These are phyloP conservation scores for Busseola fusca DNA, from an alignment of 2,888 invertebrate genomes.

Conservation along the genomic window DNA sequence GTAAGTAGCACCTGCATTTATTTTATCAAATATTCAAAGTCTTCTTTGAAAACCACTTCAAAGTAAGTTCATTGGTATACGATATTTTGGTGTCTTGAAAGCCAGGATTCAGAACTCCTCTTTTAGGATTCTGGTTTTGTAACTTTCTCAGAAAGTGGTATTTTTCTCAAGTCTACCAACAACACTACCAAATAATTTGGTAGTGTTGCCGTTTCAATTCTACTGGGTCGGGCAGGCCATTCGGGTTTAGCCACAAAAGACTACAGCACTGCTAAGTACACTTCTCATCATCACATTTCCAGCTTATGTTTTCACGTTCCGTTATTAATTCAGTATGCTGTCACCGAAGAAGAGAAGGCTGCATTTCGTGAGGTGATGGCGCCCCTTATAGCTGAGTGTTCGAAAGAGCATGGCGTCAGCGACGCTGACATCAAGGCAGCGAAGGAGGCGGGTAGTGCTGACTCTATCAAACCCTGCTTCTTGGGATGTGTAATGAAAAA, in stretches of 20 bases:
- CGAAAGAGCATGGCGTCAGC: constrained; percentile 53
- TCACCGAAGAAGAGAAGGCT: constrained; percentile 56
- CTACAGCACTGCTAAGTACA: neutral
- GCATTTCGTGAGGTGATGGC: constrained; percentile 37
- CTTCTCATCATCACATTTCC: neutral
- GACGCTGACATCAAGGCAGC: constrained; percentile 55
- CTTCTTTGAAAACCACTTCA: neutral
- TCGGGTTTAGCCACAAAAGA: neutral
- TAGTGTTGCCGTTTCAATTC: neutral
- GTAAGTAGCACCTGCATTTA: constrained; percentile 45
- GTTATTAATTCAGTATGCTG: constrained; percentile 39
- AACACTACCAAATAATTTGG: too few relatives aligned
- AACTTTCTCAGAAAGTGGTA: neutral
- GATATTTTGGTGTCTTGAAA: neutral
- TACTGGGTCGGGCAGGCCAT: neutral
- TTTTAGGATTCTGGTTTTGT: neutral
- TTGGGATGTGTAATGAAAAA: constrained; percentile 50
- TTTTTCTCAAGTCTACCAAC: neutral
- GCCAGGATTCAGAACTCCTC: neutral
- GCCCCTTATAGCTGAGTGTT: constrained; percentile 57
- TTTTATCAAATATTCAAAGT: neutral
- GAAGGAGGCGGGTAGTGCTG: constrained; percentile 44
- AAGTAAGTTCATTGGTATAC: neutral
- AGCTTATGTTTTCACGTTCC: neutral
- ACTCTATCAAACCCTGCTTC: constrained; percentile 59